Conservation (phyloP, 2,113 vertebrate species). For the Dicrurus megarhynchus region DNA sequence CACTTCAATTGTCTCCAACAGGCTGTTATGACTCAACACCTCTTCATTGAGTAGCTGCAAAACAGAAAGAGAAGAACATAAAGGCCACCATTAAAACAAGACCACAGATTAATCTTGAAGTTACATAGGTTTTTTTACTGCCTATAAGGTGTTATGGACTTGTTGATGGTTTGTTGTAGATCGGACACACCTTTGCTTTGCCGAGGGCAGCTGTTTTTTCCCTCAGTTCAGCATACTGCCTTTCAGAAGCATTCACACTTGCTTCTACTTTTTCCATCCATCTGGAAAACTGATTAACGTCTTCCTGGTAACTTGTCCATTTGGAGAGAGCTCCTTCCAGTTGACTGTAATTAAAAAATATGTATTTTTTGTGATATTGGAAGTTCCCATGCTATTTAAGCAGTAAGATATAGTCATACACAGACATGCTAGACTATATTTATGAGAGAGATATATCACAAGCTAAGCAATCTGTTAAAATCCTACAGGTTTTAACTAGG, state of each 20-base stretch:
- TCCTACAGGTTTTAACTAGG: not conserved
- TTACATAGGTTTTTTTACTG: not conserved
- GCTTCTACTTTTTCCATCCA: conserved; percentile 93
- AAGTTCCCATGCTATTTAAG: not conserved
- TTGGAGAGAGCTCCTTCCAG: conserved; percentile 93
- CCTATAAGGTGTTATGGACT: not conserved
- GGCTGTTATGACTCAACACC: conserved; percentile 86
- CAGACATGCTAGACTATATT: not conserved
- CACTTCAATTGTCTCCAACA: conserved; percentile 88
- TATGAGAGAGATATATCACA: not conserved
- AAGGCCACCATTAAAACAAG: not conserved
- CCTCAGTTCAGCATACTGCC: conserved; percentile 85
- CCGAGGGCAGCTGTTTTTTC: conserved; percentile 89
- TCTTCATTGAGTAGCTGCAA: conserved; percentile 92
- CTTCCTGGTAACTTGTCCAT: conserved; percentile 98
- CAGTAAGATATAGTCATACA: not conserved
- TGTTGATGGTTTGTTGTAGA: not conserved
- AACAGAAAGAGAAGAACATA: not conserved
- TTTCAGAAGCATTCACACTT: conserved; percentile 80
- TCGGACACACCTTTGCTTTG: conserved; percentile 85
- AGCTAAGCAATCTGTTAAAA: not conserved
- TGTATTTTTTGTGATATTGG: not conserved
- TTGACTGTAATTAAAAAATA: conserved; percentile 80
- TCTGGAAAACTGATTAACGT: conserved; percentile 87
- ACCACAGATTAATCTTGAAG: not conserved